phyloP scores from a whole-genome alignment of 2,888 invertebrate genomes.

The Heliconius cydno region DNA sequence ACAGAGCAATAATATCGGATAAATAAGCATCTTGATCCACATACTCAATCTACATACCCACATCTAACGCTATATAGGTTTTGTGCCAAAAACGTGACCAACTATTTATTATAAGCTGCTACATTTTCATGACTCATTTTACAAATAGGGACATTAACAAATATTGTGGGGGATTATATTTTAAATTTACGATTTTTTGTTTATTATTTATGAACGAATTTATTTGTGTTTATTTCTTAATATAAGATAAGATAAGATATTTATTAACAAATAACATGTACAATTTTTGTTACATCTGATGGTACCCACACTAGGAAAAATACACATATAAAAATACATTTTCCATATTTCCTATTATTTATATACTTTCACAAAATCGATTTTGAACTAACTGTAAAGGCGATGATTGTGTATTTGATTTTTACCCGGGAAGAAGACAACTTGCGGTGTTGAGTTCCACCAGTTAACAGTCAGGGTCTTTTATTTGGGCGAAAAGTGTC shows the following conservation, averaged over 20 bases:
- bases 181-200: not conserved
- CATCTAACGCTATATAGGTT: not conserved
- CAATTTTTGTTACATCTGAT: no score
- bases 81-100: conserved; percentile 35
- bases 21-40: conserved; percentile 19
- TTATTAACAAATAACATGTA: no score
- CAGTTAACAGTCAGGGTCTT: not conserved
- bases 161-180: not conserved
- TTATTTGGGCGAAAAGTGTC: no score
- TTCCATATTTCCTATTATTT: no score
- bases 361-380: no score
- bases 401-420: not conserved
- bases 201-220: no score
- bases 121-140: conserved; percentile 9
- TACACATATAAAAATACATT: no score
- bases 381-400: no score
- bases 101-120: conserved; percentile 17
- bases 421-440: not conserved
- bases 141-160: not conserved
- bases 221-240: no score
- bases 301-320: no score
- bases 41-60: not conserved
- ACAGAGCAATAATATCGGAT: not conserved
- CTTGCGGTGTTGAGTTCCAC: not conserved
- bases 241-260: no score